Conservation (phyloP, 2,113 vertebrate species). For the Pluvianellus socialis region DNA sequence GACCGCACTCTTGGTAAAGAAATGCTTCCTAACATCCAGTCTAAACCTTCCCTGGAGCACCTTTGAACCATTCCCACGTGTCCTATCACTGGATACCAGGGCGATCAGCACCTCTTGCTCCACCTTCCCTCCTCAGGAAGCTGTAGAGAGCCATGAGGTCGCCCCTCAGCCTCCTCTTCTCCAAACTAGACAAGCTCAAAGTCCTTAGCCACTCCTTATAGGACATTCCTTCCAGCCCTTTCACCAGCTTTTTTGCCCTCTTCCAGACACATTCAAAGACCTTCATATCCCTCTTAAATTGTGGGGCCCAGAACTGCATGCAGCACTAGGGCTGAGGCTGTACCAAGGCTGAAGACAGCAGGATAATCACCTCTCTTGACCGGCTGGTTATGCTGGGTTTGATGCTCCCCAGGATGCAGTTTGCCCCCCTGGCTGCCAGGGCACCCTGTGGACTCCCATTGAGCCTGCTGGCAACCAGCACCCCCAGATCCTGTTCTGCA, state of each 20-base stretch:
- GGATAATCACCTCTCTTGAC: not conserved
- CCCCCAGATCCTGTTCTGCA: not conserved
- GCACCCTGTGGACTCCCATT: not conserved
- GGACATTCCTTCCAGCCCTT: not conserved
- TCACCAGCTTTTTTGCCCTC: not conserved
- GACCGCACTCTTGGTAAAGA: not conserved
- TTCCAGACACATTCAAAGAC: not conserved
- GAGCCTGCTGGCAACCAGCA: not conserved
- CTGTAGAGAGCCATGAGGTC: not conserved
- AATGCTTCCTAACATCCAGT: not conserved
- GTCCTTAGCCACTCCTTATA: not conserved
- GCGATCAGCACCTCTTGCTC: not conserved
- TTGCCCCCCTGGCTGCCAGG: not conserved
- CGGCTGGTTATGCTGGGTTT: not conserved
- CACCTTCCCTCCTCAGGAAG: not conserved
- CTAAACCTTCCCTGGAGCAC: not conserved
- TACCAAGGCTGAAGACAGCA: not conserved
- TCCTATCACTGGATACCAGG: not conserved
- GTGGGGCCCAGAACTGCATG: not conserved
- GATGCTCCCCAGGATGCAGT: not conserved
- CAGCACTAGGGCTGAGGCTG: not conserved
- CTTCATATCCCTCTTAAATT: not conserved
- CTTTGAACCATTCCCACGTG: not conserved
- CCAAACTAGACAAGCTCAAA: not conserved
- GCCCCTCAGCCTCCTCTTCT: not conserved